Conservation (phyloP, 2,113 vertebrate species). For the Pygoscelis antarcticus region DNA sequence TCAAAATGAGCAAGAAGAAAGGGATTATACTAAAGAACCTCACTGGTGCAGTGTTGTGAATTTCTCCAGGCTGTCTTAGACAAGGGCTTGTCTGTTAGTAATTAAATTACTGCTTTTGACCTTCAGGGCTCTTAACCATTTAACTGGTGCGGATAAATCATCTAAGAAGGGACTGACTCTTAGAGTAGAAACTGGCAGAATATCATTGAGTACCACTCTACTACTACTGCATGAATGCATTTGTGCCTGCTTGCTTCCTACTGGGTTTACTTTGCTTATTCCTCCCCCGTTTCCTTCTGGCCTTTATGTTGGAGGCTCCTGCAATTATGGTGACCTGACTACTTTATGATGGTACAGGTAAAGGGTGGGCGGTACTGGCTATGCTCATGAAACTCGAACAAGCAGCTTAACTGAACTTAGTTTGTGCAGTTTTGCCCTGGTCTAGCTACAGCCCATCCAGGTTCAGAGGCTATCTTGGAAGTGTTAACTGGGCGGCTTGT, state of each 20-base stretch:
- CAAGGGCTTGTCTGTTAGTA: slow-evolving; percentile 5
- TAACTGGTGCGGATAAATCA: not conserved
- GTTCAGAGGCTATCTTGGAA: not conserved
- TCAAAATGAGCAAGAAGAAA: not conserved
- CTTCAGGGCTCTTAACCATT: not conserved
- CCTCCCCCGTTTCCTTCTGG: not conserved
- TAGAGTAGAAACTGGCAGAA: not conserved
- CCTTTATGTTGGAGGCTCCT: not conserved
- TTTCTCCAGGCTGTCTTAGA: not conserved
- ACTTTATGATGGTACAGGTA: not conserved
- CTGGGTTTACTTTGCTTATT: not conserved
- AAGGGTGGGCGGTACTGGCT: not conserved
- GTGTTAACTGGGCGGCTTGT: not conserved
- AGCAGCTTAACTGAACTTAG: not conserved
- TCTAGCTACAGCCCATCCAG: not conserved
- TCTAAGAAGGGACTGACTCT: not conserved
- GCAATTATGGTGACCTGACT: not conserved
- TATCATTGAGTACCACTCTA: not conserved
- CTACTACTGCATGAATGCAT: not conserved
- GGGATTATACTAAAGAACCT: not conserved
- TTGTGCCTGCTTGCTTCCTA: not conserved
- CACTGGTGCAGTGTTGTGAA: not conserved
- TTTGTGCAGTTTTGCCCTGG: not conserved
- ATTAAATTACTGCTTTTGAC: slow-evolving; percentile 16
- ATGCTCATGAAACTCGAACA: rapidly evolving